Base-by-base conservation (phyloP, 2,797 vertebrate genomes). In the Bovichtus diacanthus region DNA sequence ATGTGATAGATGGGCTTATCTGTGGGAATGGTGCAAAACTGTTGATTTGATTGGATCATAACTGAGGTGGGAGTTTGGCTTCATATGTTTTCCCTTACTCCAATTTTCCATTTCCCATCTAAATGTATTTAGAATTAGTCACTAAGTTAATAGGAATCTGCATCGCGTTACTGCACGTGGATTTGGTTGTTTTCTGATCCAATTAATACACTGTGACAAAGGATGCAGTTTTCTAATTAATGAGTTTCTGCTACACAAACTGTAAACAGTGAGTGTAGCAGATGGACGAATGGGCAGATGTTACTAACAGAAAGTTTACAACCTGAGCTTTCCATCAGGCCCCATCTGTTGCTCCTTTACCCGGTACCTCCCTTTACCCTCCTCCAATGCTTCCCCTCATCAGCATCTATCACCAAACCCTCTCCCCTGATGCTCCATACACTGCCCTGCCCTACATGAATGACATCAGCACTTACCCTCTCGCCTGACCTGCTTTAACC, bases 271-370 rank as follows among this genome's bases (percentile, higher is more conserved):
- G 47, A 90, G 78, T 81, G 82, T 91, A 92, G 80, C 95, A 96
- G 94, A 95, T 94, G 94, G 95, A 93, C 82, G 87, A 94, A 92
- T 59, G 87, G 93, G 94, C 95, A 96, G 95, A 96, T 95, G 95
- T 95, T 94, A 72, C 90, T 7, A 94, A 95, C 94, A 92, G 91
- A 94, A 95, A 94, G 91, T 95, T 95, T 94, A 94, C 92, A 95
- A 95, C 94, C 94, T 94, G 93, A 93, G 93, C 90, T 90, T 72
- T 83, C 91, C 85, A 93, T 92, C 87, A 88, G 82, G 85, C 90
- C 92, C 95, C 95, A 96, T 96, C 95, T 96, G 95, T 95, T 95
- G 92, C 93, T 94, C 67, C 83, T 82, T 81, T 31, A 70, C 47
- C 71, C 12, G 78, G 86, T 82, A 85, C 93, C 94, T 93, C 93